Base-by-base conservation (phyloP, 2,113 vertebrate genomes). In the Zeus faber region DNA sequence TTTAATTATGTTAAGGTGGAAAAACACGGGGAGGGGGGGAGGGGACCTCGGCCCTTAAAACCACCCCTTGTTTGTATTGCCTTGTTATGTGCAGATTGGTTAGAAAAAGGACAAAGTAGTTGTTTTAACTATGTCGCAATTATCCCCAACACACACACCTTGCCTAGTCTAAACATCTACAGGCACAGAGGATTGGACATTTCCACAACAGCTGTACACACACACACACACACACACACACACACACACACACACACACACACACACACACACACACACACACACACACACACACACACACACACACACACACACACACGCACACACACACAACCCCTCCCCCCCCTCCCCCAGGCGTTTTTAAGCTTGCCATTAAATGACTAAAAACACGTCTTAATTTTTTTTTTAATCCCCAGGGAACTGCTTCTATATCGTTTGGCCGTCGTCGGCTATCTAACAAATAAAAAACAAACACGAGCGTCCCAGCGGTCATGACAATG, bases 181-280 rank as follows among this genome's bases (percentile, higher is more conserved):
- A 80, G 75, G 67, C 73, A 80, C 71, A 74, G 64, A 64, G 57
- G 46, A 72, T 58, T 54, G 62, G 72, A 46, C 29, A 48, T 61
- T 60, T 65, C 63, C 64, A 77, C 31, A 43, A 13, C 4, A 65
- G 46, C 70, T 67, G 64, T 14, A 37, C 31, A 80, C 74, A 73
- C 71, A 62, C 72, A 58, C 33, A 16, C 7, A 58, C 27, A 37
- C 31, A 80, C 74, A 73, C 71, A 62, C 72, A 58, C 33, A 16
- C 7, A 58, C 27, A 37, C 31, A 80, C 74, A 73, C 71, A 62
- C 72, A 58, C 33, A 16, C 7, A 58, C 27, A 37, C 31, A 80
- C 74, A 73, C 71, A 62, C 72, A 58, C 33, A 16, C 7, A 58
- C 27, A 37, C 31, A 80, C 74, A 73, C 71, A 62, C 72, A 58